Percentiles rank a stretch among this genome's conserved stretches.
phyloP scores from a whole-genome alignment of 2,888 invertebrate genomes.

The Lymantria monacha region DNA sequence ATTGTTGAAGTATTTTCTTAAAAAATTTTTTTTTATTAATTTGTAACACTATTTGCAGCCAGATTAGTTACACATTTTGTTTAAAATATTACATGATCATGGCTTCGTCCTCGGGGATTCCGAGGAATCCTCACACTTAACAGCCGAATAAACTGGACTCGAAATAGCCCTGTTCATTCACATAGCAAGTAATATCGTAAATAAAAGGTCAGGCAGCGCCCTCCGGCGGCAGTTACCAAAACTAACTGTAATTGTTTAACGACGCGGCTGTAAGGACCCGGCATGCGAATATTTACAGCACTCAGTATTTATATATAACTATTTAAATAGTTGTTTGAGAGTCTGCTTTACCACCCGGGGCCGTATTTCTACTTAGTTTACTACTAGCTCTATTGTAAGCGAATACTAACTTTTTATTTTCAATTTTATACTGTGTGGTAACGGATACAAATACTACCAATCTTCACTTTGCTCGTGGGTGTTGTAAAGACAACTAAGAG shows the following conservation, averaged over 20 bases:
- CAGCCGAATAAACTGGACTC: constrained; percentile 28
- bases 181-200: constrained; percentile 35
- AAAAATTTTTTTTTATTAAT: no score
- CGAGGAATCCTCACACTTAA: constrained; percentile 21
- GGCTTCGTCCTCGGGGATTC: not conserved
- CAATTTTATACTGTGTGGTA: no score
- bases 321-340: not conserved
- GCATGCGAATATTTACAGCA: constrained; percentile 17
- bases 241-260: constrained; percentile 45
- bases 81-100: not conserved
- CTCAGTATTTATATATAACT: not conserved
- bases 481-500: no score
- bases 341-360: not conserved
- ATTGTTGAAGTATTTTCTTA: no score
- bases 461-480: no score
- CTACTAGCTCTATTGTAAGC: no score
- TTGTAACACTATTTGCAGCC: no score
- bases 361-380: not conserved
- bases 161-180: constrained; percentile 34
- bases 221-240: constrained; percentile 31
- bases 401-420: no score
- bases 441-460: no score
- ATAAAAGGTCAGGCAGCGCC: constrained; percentile 34
- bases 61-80: not conserved
- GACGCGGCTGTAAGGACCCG: constrained; percentile 31